These are phyloP conservation scores for Polypterus senegalus DNA, from an alignment of 2,113 vertebrate genomes.

Conservation along the genomic window DNA sequence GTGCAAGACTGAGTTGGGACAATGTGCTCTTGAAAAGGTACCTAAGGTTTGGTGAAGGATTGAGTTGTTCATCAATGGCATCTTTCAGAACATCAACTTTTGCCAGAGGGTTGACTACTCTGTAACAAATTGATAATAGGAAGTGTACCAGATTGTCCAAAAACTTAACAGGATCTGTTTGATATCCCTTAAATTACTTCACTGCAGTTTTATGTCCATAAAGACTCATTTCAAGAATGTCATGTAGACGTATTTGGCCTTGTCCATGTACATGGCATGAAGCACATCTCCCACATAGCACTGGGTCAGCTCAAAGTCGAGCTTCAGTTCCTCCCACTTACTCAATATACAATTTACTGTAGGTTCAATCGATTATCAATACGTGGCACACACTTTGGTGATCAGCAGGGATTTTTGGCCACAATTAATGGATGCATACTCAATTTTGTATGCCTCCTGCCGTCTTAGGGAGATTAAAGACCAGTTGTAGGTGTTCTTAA, in stretches of 20 bases:
- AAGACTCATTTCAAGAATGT: slow-evolving; percentile 9
- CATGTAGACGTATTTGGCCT: slow-evolving; percentile 7
- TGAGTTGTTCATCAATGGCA: slow-evolving; percentile 4
- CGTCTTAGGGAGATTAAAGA: too few species aligned
- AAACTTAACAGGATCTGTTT: slow-evolving; percentile 9
- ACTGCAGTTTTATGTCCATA: background rate
- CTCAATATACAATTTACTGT: slow-evolving; percentile 6
- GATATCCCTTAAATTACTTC: slow-evolving; percentile 5
- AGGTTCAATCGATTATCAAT: background rate
- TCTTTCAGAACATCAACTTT: slow-evolving; percentile 8
- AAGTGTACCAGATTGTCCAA: slow-evolving; percentile 10
- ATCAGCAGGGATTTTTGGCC: too few species aligned
- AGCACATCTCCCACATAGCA: slow-evolving; percentile 7
- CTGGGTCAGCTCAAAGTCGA: slow-evolving; percentile 7
- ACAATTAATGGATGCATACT: too few species aligned
- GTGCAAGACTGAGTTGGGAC: slow-evolving; percentile 4
- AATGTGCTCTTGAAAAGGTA: slow-evolving; percentile 4
- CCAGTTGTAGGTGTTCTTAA: too few species aligned
- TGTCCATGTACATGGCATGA: slow-evolving; percentile 9
- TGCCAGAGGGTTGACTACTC: slow-evolving; percentile 6
- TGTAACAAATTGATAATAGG: slow-evolving; percentile 5
- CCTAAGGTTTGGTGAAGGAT: slow-evolving; percentile 7
- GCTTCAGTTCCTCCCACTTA: slow-evolving; percentile 6
- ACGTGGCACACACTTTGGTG: too few species aligned
- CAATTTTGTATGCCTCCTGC: too few species aligned